Base-by-base conservation (phyloP, 2,113 vertebrate genomes). In the Tachuris rubrigastra region DNA sequence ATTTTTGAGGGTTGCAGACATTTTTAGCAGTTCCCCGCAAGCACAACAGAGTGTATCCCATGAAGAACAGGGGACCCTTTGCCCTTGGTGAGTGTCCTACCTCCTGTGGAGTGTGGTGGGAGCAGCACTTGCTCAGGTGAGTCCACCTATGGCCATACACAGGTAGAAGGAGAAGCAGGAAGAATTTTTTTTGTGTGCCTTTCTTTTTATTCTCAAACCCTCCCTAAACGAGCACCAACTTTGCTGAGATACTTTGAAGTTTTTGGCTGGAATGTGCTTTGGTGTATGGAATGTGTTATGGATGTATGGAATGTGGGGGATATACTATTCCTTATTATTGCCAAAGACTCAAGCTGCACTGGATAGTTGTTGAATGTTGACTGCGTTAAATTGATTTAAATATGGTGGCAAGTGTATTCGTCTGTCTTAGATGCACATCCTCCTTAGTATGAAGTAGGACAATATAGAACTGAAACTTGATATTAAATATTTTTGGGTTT, bases 241-340 rank as follows among this genome's bases (percentile, higher is more conserved):
- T 53, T 13, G 5, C 15, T 68, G 44, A 49, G 37, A 44, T 0
- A 1, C 69, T 93, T 69, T 85, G 84, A 89, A 94, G 58, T 50
- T 49, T 46, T 50, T 58, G 59, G 44, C 46, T 87, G 67, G 77
- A 93, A 87, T 87, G 86, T 95, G 60, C 47, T 85, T 30, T 1
- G 3, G 25, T 66, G 8, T 49, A 77, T n/a, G 78, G 85, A 91
- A 90, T 80, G 46, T 94, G 55, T 75, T 84, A 46, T 44, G 67
- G 83, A 77, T 81, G 30, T 56, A 81, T 81, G 84, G 80, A 93
- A 95, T 94, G 56, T 89, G 41, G 8, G 27, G 44, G 8, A 41
- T 78, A 58, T 92, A 62, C 91, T 85, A 20, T 71, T 90, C 46
- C 53, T 89, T 22, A 24, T 68, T 78, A 62, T 69, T 73, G 30